phyloP scores from a whole-genome alignment of 2,113 vertebrate genomes.

The Candoia aspera region DNA sequence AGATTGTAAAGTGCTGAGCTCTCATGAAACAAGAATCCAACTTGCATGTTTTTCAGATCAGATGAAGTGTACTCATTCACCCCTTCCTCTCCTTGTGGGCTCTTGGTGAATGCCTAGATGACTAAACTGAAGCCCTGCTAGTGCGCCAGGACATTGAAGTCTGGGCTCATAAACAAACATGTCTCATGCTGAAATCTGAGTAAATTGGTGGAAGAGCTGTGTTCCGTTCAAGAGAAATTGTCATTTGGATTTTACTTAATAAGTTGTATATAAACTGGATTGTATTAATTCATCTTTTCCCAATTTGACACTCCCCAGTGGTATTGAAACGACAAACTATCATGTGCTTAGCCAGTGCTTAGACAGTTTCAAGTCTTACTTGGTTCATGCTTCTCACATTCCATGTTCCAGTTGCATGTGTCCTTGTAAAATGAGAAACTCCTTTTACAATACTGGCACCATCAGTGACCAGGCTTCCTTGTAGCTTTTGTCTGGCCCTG shows the following conservation, averaged over 20 bases:
- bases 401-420: not conserved
- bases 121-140: slow-evolving; percentile 46
- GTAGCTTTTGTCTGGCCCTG: not conserved
- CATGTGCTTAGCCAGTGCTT: not conserved
- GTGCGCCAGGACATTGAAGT: slow-evolving; percentile 43
- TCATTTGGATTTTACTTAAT: not conserved
- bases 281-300: not conserved
- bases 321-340: not conserved
- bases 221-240: not conserved
- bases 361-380: not conserved
- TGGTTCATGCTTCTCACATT: not conserved
- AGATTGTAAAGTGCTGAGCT: slow-evolving; percentile 75
- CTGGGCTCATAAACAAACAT: slow-evolving; percentile 5
- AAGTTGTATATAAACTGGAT: not conserved
- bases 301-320: not conserved
- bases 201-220: not conserved
- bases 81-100: slow-evolving; percentile 11
- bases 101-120: slow-evolving; percentile 47
- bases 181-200: not conserved
- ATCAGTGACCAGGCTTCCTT: not conserved
- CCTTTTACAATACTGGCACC: not conserved
- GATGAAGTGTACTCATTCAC: slow-evolving; percentile 65
- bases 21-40: slow-evolving; percentile 66
- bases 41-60: slow-evolving; percentile 71
- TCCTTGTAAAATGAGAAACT: not conserved